Base-by-base conservation (phyloP, 2,888 invertebrate species). In the Campoplex nolae region DNA sequence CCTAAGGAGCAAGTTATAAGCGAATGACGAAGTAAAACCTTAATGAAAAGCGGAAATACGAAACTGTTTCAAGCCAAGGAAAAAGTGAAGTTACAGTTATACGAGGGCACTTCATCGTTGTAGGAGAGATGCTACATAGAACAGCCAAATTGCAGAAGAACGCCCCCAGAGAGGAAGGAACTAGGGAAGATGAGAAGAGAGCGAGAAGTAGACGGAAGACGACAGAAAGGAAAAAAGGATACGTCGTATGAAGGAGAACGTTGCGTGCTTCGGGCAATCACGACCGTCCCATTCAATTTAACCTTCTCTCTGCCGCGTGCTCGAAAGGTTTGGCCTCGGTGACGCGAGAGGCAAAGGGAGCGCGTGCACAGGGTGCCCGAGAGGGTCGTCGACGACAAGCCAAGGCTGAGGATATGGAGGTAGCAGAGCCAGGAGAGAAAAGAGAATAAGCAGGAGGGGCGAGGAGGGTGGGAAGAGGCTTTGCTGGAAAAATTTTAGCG, bases 221-320 rank as follows among this genome's bases (percentile, higher is more conserved):
- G 32, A 48, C 32, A 56, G 77, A 78, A 70, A 58, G 58, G 71
- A 45, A n/a, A n/a, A 32, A 67, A 48, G 28, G 56, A 62, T 74
- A 35, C 51, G 51, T 42, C 35, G 18, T 48, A 54, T 23, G 76
- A 45, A 81, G 51, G 48, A 35, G 78, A 65, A 71, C 76, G 83
- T 83, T 87, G 87, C 87, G 87, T 87, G 88, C 83, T 83, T 74
- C 80, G 88, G 83, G 88, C 88, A 88, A 88, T 88, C 85, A 88
- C 88, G 88, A 85, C 88, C 85, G 86, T 88, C 86, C 88, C 88
- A 88, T 88, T 88, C 85, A 88, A 88, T 88, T 88, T 88, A 88
- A 83, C 88, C 86, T 86, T 83, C 78, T 85, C 82, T 83, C 51
- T 51, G n/a, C 51, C 79, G 73, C 48, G 68, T 74, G 85, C 82